phyloP scores from a whole-genome alignment of 2,113 vertebrate genomes.

The Embiotoca jacksoni region DNA sequence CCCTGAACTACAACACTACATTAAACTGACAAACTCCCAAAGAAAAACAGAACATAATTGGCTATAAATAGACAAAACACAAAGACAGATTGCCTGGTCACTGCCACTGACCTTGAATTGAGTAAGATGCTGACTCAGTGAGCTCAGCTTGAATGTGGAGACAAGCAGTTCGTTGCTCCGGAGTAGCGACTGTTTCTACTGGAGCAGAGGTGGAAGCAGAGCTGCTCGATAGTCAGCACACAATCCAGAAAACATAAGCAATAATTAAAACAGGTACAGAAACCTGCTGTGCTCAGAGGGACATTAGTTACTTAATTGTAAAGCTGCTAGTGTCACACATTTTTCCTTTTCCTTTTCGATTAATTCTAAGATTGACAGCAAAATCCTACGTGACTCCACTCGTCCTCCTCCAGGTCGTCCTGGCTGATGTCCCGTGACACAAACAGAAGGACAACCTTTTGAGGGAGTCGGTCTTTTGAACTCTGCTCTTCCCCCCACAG shows the following conservation, averaged over 20 bases:
- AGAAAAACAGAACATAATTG: not conserved
- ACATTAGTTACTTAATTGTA: not conserved
- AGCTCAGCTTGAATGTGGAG: not conserved
- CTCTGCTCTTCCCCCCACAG: too few species aligned
- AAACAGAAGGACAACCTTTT: too few species aligned
- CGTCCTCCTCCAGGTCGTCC: too few species aligned
- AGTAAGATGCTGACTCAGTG: not conserved
- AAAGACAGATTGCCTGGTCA: not conserved
- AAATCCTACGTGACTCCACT: too few species aligned
- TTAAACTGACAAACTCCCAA: not conserved
- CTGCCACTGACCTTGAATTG: constrained; percentile 12
- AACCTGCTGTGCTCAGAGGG: not conserved
- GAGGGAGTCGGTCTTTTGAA: too few species aligned
- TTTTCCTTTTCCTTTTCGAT: not conserved
- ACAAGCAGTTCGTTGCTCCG: not conserved
- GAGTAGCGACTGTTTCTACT: not conserved
- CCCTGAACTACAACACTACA: not conserved
- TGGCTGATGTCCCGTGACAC: too few species aligned
- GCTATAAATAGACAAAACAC: not conserved
- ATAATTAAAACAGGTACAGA: too few species aligned
- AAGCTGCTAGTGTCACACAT: not conserved
- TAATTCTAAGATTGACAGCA: too few species aligned
- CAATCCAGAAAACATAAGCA: constrained; percentile 1
- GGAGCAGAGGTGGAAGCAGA: constrained; percentile 6
- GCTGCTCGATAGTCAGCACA: not conserved